Evolutionary conservation across 1,140 invertebrate species (phyloP).

Genomic region (Sarcophaga bullata): DNA sequence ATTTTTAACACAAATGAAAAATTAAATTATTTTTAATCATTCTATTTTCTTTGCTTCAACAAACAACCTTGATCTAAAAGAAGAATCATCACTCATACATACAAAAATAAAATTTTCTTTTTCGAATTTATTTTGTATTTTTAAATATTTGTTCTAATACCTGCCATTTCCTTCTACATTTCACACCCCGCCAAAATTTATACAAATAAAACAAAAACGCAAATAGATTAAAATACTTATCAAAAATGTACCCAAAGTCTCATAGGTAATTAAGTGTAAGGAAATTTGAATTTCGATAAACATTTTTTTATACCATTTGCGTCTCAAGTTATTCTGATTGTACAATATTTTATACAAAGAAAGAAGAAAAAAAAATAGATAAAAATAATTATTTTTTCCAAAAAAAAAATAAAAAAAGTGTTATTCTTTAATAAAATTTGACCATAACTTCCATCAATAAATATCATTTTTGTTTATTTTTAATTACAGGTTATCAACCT

Average conservation of each 20-base stretch:
- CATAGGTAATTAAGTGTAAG: conserved; percentile 14
- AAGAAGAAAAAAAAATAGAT: too few species aligned
- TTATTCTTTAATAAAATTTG: too few species aligned
- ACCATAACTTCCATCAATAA: too few species aligned
- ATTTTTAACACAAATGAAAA: conserved; percentile 11
- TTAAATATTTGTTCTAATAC: not conserved
- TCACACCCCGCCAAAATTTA: not conserved
- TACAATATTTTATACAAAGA: too few species aligned
- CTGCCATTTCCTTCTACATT: not conserved
- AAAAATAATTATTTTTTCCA: too few species aligned
- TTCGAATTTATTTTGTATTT: not conserved
- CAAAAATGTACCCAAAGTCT: not conserved
- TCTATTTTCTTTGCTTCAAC: not conserved
- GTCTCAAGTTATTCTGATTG: too few species aligned
- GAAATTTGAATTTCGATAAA: not conserved
- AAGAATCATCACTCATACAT: not conserved
- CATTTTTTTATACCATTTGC: not conserved
- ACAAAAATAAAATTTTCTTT: not conserved
- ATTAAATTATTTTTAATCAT: conserved; percentile 9
- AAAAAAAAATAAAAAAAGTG: too few species aligned
- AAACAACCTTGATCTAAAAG: conserved; percentile 14
- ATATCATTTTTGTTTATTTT: too few species aligned
- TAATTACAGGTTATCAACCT: too few species aligned
- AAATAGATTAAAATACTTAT: not conserved
- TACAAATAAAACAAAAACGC: not conserved